Percentiles rank a stretch among this genome's conserved stretches.
These are phyloP conservation scores for Gymnarchus niloticus DNA, from an alignment of 2,113 vertebrate genomes.

Conservation along the genomic window DNA sequence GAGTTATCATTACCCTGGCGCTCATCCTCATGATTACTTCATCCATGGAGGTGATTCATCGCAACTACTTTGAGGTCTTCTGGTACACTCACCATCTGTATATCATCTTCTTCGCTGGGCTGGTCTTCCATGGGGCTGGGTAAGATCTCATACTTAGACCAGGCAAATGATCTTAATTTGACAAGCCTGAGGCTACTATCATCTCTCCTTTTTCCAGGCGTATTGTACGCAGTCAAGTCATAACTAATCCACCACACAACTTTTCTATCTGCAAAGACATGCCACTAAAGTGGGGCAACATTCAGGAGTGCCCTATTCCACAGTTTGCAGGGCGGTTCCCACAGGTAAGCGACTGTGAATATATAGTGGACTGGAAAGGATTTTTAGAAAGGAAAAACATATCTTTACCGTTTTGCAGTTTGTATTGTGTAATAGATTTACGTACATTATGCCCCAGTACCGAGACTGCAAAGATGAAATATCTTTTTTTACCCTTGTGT, in stretches of 20 bases:
- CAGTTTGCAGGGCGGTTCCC: constrained; percentile 71
- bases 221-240: constrained; percentile 71
- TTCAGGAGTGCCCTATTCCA: constrained; percentile 63
- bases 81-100: constrained; percentile 92
- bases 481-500: not conserved
- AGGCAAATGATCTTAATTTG: not conserved
- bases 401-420: not conserved
- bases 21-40: constrained; percentile 89
- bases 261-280: constrained; percentile 48
- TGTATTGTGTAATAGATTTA: not conserved
- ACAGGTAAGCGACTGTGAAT: constrained; percentile 54
- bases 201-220: constrained; percentile 50
- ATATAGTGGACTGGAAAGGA: not conserved
- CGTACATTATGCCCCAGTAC: not conserved
- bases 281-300: constrained; percentile 41
- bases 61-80: constrained; percentile 87
- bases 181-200: not conserved
- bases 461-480: not conserved
- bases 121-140: constrained; percentile 79
- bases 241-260: constrained; percentile 44
- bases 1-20: constrained; percentile 77
- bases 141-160: constrained; percentile 49
- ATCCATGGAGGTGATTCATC: constrained; percentile 80
- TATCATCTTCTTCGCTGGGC: constrained; percentile 76
- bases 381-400: not conserved